Conservation (phyloP, 2,888 invertebrate genomes). For the Omphaloscelis lunosa region DNA sequence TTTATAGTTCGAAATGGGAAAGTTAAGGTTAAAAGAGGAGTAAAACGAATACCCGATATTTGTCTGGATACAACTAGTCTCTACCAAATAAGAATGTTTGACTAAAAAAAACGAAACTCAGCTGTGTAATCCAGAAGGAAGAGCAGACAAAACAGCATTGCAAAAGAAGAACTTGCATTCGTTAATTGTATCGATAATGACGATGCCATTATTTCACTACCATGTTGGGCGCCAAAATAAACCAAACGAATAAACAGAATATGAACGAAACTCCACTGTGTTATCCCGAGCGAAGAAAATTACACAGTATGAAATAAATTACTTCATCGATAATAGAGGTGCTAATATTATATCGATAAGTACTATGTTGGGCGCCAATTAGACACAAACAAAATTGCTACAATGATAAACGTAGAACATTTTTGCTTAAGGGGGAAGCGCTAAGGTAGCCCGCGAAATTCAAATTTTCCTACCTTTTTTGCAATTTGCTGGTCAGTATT, state of each 20-base stretch:
- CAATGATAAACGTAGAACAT: background rate
- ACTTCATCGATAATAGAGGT: background rate
- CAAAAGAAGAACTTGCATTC: background rate
- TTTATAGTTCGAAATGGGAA: background rate
- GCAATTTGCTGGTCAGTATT: too few species aligned
- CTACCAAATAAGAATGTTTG: too few species aligned
- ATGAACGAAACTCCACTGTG: background rate
- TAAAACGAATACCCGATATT: background rate
- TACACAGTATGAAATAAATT: background rate
- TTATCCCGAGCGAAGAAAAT: background rate
- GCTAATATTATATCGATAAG: background rate
- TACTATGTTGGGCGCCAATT: slow-evolving; percentile 17
- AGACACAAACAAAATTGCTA: background rate
- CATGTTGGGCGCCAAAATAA: slow-evolving; percentile 33
- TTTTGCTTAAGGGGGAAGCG: too few species aligned
- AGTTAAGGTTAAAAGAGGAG: background rate
- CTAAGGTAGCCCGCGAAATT: too few species aligned
- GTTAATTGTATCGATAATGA: background rate
- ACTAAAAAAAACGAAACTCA: background rate
- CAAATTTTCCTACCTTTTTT: too few species aligned
- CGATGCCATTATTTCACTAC: background rate
- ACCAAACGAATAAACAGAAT: background rate
- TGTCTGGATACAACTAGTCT: background rate
- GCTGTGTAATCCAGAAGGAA: background rate
- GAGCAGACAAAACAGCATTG: background rate